Percentiles rank a stretch among this genome's conserved stretches.
These are phyloP conservation scores for Ephydatia muelleri DNA, from an alignment of 37 sponge, comb jelly and placozoan species.

Conservation along the genomic window DNA sequence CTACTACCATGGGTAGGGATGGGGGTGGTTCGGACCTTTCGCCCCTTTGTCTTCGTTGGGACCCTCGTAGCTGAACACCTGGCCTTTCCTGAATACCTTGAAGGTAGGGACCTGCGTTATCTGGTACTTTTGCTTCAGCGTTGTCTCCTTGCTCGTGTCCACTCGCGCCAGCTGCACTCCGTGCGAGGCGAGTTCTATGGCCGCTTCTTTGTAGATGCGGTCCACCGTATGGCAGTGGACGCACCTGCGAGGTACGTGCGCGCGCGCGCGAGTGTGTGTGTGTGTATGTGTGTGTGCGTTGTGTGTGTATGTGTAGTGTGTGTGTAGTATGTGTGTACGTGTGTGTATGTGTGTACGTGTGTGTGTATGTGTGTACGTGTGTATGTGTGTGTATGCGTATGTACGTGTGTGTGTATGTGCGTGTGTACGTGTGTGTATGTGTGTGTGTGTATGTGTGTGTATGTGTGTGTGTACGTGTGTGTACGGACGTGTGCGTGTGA, in stretches of 20 bases:
- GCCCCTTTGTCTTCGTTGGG: slow-evolving; percentile 31
- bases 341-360: not conserved
- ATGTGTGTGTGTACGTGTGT: not conserved
- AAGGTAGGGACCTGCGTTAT: slow-evolving; percentile 37
- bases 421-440: not conserved
- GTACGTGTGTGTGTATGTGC: no score
- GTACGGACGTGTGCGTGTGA: no score
- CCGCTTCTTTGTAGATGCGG: slow-evolving; percentile 73
- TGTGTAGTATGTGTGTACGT: no score
- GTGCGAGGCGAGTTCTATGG: slow-evolving; percentile 20
- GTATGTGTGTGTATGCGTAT: not conserved
- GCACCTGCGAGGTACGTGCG: slow-evolving; percentile 45
- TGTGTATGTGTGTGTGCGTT: not conserved
- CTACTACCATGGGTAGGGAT: not conserved
- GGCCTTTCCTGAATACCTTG: slow-evolving; percentile 30
- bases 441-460: not conserved
- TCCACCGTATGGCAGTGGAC: slow-evolving; percentile 78
- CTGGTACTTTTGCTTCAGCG: slow-evolving; percentile 34
- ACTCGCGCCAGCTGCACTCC: slow-evolving; percentile 65
- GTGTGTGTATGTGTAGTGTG: no score
- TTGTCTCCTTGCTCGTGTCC: slow-evolving; percentile 59
- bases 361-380: not conserved
- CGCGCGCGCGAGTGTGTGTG: not conserved
- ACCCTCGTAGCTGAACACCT: slow-evolving; percentile 41
- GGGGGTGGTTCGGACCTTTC: no score